Evolutionary conservation across 2,888 invertebrate genomes (phyloP), one percentile per base, ranked within the genome.

Genomic region (Orthosia incerta): DNA sequence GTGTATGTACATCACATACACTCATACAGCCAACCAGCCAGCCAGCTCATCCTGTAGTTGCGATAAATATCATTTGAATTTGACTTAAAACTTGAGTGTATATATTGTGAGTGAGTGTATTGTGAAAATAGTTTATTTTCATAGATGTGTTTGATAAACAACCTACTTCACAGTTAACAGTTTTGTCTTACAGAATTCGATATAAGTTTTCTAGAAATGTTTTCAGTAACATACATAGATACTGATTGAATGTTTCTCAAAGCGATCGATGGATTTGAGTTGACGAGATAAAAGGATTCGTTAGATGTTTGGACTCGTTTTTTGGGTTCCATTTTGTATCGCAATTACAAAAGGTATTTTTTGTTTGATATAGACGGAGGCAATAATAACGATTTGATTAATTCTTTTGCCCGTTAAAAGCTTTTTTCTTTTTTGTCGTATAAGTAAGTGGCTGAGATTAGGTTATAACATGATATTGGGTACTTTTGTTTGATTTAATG

Each of bases 301-400:
- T 23, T 12, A 66, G 18, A 66, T 70, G 63, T 80, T 71, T 71
- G 51, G 15, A 60, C 45, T 46, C 45, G 65, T 55, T 83, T 84
- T 74, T 78, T 57, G 16, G 59, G 23, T 74, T 71, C 53, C 15
- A 83, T 73, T 79, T 66, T 67, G 73, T 79, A 62, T 74, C 61
- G 9, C 26, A 70, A 75, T 83, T 76, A 74, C 73, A 70, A 71
- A 71, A 53, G 71, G 46, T 20, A 18, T 53, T 70, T 83, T 72
- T 75, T 62, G 62, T 79, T 79, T 68, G 62, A 57, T 69, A 20
- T 31, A 51, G 55, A 61, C 53, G 2, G 16, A 71, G 48, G 68
- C 71, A 67, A 71, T 78, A 73, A 53, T 26, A 79, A 39, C 50
- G 56, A 46, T 85, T 70, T 79, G 63, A 76, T 85, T 71, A 64